Evolutionary conservation across 2,888 invertebrate genomes (phyloP), one percentile per base, ranked within the genome.

Genomic region (Peribatodes rhomboidaria): DNA sequence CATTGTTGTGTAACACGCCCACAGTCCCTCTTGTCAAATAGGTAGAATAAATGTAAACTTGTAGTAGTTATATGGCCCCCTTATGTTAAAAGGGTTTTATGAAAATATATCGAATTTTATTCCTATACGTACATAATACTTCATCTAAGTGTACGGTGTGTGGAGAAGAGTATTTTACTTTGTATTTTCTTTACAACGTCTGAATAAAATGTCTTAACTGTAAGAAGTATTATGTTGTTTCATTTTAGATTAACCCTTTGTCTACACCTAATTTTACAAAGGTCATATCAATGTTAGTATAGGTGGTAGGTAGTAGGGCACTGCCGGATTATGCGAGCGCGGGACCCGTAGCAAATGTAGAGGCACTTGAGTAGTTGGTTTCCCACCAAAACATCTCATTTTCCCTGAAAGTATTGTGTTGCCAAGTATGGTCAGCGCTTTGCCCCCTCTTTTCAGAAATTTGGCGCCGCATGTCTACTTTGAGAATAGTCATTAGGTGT

Each of bases 101-200:
- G 76, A 82, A 86, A 68, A 81, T 85, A 84, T 88, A 88, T 87
- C 85, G 86, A 89, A 89, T 89, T 91, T 86, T 87, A 90, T 86
- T 87, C 87, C 81, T 85, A 87, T 89, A 90, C 88, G 87, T 92
- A 83, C 84, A 82, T 89, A 61, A 60, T 66, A 67, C 88, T 89
- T 89, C 89, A 84, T 88, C 88, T 90, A 87, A 86, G 78, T 88
- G 86, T 89, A 84, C 87, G 86, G 84, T 87, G 83, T 87, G 88
- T 88, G 84, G 79, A 85, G 75, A 78, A 80, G 80, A 81, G 78
- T 86, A 87, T 82, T 86, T 88, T 88, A 85, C 79, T 87, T 91
- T 89, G 78, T 90, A 88, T 89, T 91, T 92, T 87, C 85, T 92
- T 90, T 90, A 92, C 89, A 89, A 89, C 88, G 85, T 92, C 89